Evolutionary conservation across 2,888 invertebrate genomes (phyloP), one percentile per base, ranked within the genome.

Genomic region (Heliconius charithonia): DNA sequence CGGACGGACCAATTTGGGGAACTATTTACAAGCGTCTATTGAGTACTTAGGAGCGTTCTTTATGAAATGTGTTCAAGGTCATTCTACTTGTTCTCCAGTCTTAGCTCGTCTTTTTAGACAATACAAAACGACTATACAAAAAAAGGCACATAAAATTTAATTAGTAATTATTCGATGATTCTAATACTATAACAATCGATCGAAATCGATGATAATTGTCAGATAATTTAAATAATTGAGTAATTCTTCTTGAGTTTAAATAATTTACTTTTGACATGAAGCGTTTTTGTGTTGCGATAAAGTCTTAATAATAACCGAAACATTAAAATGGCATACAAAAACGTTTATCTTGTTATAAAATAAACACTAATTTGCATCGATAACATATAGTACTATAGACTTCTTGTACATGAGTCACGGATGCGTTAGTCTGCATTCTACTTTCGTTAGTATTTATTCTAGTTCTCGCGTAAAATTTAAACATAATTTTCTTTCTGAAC

Each of bases 1-100:
- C 90, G 90, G 88, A 89, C 89, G 89, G 83, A 85, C 90, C 91
- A 89, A 91, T 91, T 91, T 91, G 89, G 92, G 90, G 89, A 88
- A 90, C 89, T 85, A 88, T 89, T n/a, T 89, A 89, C 87, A 86
- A 88, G 85, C 83, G 84, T 85, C 88, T 90, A 92, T 92, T 91
- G 88, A 91, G 85, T 87, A 86, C 83, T 85, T 81, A 83, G 83
- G 45, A 81, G 81, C 79, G 77, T 82, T 82, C 86, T 85, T 86
- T 85, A 83, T 82, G 79, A 84, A 84, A 78, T 83, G 82, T 82
- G 76, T 82, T 81, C 83, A 85, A 85, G 84, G 83, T 76, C 79
- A 80, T 81, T 77, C 67, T 78, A 80, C 75, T 81, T 79, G 81
- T 82, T 79, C 75, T 63, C 63, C 37, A 82, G 37, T 10, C 29